Base-by-base conservation (phyloP, 2,113 vertebrate genomes). In the Onychorhynchus coronatus region DNA sequence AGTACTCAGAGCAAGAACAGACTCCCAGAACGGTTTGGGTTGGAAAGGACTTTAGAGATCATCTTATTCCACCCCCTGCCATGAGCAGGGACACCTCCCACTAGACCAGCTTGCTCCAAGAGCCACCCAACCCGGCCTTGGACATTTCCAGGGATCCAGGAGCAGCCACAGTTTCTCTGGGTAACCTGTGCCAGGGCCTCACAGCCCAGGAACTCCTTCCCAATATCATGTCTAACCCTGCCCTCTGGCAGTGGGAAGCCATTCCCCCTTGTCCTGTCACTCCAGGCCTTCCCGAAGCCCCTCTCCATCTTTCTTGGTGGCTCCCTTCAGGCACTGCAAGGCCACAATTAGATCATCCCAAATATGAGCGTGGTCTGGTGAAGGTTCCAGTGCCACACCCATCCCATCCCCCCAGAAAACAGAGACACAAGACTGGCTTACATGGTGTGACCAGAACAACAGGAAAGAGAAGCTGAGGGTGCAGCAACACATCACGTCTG, bases 321-420 rank as follows among this genome's bases (percentile, higher is more conserved):
- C 8, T 12, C 41, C 14, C 11, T 50, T 31, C 67, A 73, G 31
- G 49, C 9, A 41, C 28, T 39, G 56, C 30, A 41, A 63, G 52
- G 46, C 19, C 68, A 59, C 22, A 50, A 3, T 24, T 9, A 52
- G 52, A 37, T 10, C 52, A 74, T 23, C 28, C 19, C 37, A 89
- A 59, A 52, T 1, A 56, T 0, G 9, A 56, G 14, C 16, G 11
- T 1, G 0, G 20, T 6, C 61, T 77, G 46, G 35, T 49, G 7
- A 41, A 73, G 25, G 27, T 14, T 30, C 28, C 39, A 37, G n/a
- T 49, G 8, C 24, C 33, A 52, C 23, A 28, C 30, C 12, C 87
- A 63, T 13, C 12, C 3, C 41, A 14, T 6, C 5, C 4, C 30
- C 10, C 28, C 15, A 28, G 3, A 24, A 78, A 46, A 2, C 25